A percentile compares a stretch with the other conserved stretches of the same genome.
phyloP scores from a whole-genome alignment of 2,888 invertebrate species.

The Thera obeliscata region DNA sequence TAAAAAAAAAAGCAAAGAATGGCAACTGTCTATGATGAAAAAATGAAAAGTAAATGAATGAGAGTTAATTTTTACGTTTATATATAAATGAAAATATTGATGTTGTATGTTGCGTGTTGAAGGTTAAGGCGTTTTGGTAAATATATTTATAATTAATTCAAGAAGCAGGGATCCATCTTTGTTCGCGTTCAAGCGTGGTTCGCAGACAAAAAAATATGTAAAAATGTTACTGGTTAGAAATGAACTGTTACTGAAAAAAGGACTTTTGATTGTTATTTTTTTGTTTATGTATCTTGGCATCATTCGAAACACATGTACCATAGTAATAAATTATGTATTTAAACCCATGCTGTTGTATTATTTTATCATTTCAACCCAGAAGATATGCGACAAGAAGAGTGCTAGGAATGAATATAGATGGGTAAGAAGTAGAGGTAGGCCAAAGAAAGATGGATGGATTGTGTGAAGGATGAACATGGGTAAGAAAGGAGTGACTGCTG shows the following conservation, averaged over 20 bases:
- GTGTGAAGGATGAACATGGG: too few relatives aligned
- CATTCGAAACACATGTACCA: slow-evolving; percentile 79
- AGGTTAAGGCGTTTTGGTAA: slow-evolving; percentile 60
- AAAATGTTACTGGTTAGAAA: slow-evolving; percentile 39
- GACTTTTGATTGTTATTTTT: slow-evolving; percentile 41
- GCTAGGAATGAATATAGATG: too few relatives aligned
- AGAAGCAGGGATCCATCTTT: slow-evolving; percentile 36
- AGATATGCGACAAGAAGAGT: background rate
- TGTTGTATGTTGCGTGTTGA: slow-evolving; percentile 60
- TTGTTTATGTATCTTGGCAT: slow-evolving; percentile 60
- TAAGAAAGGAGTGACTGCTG: too few relatives aligned
- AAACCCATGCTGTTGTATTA: slow-evolving; percentile 50
- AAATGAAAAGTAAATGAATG: slow-evolving; percentile 62
- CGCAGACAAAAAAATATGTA: slow-evolving; percentile 29
- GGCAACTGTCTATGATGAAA: slow-evolving; percentile 65
- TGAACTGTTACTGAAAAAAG: slow-evolving; percentile 54
- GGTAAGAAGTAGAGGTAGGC: too few relatives aligned
- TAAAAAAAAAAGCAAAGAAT: slow-evolving; percentile 36
- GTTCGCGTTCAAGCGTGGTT: slow-evolving; percentile 58
- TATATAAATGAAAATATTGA: slow-evolving; percentile 66
- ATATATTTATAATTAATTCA: slow-evolving; percentile 52
- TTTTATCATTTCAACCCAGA: background rate
- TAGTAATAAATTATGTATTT: slow-evolving; percentile 85
- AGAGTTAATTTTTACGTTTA: slow-evolving; percentile 81
- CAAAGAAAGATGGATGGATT: too few relatives aligned